Conservation (phyloP, 2,797 vertebrate species). For the Avahi laniger region DNA sequence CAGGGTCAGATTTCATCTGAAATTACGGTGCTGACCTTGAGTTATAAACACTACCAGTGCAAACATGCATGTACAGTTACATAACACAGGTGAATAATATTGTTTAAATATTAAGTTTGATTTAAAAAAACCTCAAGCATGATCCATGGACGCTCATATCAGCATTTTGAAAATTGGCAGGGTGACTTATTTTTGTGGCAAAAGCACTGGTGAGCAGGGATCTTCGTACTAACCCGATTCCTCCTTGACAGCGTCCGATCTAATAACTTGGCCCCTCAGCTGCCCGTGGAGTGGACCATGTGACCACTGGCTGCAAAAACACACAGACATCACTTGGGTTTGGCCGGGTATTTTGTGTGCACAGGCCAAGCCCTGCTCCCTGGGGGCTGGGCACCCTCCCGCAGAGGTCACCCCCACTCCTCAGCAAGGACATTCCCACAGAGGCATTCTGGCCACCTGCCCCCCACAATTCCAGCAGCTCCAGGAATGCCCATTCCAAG, state of each 20-base stretch:
- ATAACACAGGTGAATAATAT: not conserved
- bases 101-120: not conserved
- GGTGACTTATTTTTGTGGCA: not conserved
- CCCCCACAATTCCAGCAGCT: not conserved
- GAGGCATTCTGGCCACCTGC: not conserved
- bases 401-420: not conserved
- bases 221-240: not conserved
- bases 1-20: not conserved
- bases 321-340: not conserved
- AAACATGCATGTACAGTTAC: not conserved
- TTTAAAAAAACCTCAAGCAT: not conserved
- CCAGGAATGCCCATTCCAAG: not conserved
- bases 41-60: not conserved
- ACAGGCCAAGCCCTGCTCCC: not conserved
- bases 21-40: not conserved
- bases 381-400: rapidly evolving
- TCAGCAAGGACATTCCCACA: not conserved
- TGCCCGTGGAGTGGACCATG: too few relatives aligned
- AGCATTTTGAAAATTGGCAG: not conserved
- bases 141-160: not conserved
- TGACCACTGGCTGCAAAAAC: not conserved
- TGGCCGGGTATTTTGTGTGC: not conserved
- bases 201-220: not conserved
- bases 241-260: not conserved
- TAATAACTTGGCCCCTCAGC: not conserved